phyloP scores from a whole-genome alignment of 2,888 invertebrate species.

The Xestia sexstrigata region DNA sequence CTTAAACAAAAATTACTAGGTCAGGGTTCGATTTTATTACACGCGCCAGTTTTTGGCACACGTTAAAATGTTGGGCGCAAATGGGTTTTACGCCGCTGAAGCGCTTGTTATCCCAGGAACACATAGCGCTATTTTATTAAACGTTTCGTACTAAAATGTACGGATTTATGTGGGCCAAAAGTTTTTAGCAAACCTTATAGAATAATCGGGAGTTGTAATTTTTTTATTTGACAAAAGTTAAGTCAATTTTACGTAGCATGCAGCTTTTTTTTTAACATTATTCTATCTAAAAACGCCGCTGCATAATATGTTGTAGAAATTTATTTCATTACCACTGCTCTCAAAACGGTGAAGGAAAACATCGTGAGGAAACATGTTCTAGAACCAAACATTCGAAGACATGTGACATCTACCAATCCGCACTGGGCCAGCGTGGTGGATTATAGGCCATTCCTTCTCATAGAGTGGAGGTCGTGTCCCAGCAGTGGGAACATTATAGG shows the following conservation, averaged over 20 bases:
- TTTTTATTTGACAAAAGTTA: constrained; percentile 2
- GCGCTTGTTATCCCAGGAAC: constrained; percentile 43
- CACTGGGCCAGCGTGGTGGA: too few species aligned
- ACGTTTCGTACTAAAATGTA: constrained; percentile 49
- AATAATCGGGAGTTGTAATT: not conserved
- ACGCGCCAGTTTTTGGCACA: constrained; percentile 46
- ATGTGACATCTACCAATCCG: too few species aligned
- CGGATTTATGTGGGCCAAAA: constrained; percentile 48
- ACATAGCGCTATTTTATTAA: constrained; percentile 49
- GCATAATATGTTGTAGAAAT: not conserved
- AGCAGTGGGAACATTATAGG: too few species aligned
- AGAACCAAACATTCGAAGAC: too few species aligned
- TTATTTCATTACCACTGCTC: too few species aligned
- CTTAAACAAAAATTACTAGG: constrained; percentile 32
- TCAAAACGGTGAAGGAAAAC: too few species aligned
- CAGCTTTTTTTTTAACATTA: not conserved
- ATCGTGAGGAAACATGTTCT: too few species aligned
- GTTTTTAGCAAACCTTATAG: constrained; percentile 29
- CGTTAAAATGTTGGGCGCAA: constrained; percentile 40
- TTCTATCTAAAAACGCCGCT: not conserved
- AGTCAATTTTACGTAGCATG: not conserved
- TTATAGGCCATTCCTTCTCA: too few species aligned
- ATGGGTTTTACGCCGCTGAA: constrained; percentile 33
- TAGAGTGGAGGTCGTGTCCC: too few species aligned
- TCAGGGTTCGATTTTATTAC: constrained; percentile 48